phyloP scores from a whole-genome alignment of 2,888 invertebrate genomes.

The Rhopalosiphum nymphaeae region DNA sequence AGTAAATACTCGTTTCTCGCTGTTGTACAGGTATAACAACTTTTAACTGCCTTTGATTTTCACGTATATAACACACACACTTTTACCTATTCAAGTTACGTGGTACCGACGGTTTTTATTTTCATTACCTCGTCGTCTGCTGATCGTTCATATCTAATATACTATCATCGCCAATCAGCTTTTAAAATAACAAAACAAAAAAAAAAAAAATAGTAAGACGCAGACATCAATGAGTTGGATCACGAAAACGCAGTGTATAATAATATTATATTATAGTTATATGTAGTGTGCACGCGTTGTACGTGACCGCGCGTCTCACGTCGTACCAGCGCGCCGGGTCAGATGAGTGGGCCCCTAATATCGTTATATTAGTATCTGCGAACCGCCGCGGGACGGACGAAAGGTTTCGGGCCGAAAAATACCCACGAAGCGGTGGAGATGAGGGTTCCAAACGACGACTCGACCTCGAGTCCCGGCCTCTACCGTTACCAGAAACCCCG shows the following conservation, averaged over 20 bases:
- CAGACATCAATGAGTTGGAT: constrained; percentile 27
- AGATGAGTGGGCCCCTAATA: background rate
- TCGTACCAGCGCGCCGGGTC: background rate
- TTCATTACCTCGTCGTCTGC: background rate
- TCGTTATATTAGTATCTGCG: background rate
- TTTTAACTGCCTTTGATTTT: background rate
- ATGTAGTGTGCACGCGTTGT: background rate
- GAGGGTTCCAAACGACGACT: constrained; percentile 20
- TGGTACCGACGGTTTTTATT: background rate
- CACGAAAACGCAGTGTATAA: background rate
- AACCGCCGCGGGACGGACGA: background rate
- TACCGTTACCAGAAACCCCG: background rate
- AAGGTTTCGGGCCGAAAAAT: constrained; percentile 47
- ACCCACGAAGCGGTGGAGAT: background rate
- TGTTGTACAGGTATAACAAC: background rate
- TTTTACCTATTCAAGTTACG: background rate
- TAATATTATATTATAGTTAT: background rate
- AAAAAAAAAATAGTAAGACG: background rate
- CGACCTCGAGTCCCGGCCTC: background rate
- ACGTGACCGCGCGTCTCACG: background rate
- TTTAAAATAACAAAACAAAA: background rate
- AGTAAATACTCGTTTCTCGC: background rate
- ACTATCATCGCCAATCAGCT: constrained; percentile 16
- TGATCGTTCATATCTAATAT: background rate
- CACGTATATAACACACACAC: background rate